Conservation (phyloP, 35 echinoderm and acorn worm genomes). For the Anneissia japonica region DNA sequence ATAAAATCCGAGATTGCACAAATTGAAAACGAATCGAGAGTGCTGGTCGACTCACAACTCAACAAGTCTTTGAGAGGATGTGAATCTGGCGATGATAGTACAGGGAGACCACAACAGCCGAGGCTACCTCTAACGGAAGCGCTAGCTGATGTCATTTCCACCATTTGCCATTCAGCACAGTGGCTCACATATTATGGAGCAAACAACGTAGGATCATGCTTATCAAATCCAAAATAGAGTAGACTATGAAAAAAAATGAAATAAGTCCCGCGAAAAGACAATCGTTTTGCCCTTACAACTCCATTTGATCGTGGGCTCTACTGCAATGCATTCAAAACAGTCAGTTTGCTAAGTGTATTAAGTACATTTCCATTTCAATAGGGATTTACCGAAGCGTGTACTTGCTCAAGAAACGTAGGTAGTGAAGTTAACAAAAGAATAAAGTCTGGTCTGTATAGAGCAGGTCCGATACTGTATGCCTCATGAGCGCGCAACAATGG, state of each 20-base stretch:
- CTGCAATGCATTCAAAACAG: neutral
- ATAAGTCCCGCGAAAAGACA: neutral
- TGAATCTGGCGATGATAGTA: neutral
- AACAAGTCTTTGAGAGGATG: neutral
- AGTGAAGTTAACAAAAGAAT: neutral
- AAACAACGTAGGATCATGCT: neutral
- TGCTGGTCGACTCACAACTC: neutral
- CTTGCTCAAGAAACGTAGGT: neutral
- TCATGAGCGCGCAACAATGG: neutral
- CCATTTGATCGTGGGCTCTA: neutral
- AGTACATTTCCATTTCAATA: neutral
- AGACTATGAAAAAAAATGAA: neutral
- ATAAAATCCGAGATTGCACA: neutral
- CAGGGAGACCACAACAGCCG: neutral
- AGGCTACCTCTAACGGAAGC: neutral
- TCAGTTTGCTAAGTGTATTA: neutral
- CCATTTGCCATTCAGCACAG: neutral
- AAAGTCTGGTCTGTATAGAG: neutral
- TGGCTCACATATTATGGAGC: neutral
- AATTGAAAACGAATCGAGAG: neutral
- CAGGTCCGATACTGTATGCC: neutral
- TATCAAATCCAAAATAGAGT: neutral
- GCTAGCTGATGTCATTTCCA: neutral
- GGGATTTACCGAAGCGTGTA: neutral
- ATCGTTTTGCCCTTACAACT: neutral